A percentile compares a stretch with the other conserved stretches of the same genome.
These are phyloP conservation scores for Montipora capricornis DNA, from an alignment of 64 coral and sea anemone species.

Conservation along the genomic window DNA sequence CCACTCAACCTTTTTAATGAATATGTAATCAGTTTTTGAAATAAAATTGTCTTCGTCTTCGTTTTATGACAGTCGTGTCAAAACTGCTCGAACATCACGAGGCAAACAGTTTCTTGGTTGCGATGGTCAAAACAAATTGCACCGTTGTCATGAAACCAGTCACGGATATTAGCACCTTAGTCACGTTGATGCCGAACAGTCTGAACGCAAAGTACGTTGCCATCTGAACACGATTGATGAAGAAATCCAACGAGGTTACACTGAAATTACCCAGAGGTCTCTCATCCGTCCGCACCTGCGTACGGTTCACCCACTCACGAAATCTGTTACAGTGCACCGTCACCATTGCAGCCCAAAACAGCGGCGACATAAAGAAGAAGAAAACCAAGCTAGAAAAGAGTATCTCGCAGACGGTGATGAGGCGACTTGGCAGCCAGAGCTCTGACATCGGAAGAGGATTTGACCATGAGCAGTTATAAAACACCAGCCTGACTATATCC, in stretches of 20 bases:
- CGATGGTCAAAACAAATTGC: too few species aligned
- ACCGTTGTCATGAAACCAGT: too few species aligned
- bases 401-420: slow-evolving; percentile 46
- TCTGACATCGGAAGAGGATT: neutral
- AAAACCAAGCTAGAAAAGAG: slow-evolving; percentile 51
- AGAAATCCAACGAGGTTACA: slow-evolving; percentile 44
- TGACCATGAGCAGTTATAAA: slow-evolving; percentile 40
- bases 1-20: too few species aligned
- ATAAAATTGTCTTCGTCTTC: too few species aligned
- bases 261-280: slow-evolving; percentile 31
- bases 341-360: slow-evolving; percentile 62
- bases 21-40: too few species aligned
- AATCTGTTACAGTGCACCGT: neutral
- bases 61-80: too few species aligned
- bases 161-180: too few species aligned
- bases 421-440: neutral
- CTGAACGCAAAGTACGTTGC: slow-evolving; percentile 24
- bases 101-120: too few species aligned
- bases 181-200: too few species aligned
- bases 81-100: too few species aligned
- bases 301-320: neutral
- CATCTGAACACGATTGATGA: slow-evolving; percentile 58
- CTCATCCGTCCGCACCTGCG: neutral
- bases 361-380: slow-evolving; percentile 48
- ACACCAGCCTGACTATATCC: too few species aligned